Conservation (phyloP, 2,797 vertebrate species). For the Falco concolor region DNA sequence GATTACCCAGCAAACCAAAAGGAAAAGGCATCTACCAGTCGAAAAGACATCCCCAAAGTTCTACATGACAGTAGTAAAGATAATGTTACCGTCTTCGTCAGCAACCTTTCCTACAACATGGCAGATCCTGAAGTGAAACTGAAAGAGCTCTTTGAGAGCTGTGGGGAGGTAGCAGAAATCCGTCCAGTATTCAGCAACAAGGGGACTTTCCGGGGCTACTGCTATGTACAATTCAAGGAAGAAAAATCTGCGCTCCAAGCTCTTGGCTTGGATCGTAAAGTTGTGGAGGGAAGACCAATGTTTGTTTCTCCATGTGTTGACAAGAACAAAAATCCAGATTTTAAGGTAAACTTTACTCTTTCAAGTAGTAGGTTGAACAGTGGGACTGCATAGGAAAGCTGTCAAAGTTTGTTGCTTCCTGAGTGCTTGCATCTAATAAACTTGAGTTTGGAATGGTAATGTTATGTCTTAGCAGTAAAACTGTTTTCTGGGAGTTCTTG, state of each 20-base stretch:
- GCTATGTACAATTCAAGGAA: slow-evolving; percentile 89
- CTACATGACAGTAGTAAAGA: slow-evolving; percentile 84
- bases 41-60: slow-evolving; percentile 71
- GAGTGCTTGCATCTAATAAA: background rate
- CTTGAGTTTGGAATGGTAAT: background rate
- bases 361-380: background rate
- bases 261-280: slow-evolving; percentile 83
- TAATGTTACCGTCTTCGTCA: slow-evolving; percentile 87
- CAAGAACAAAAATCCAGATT: slow-evolving; percentile 94
- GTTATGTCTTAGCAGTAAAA: background rate
- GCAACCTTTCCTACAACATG: slow-evolving; percentile 89
- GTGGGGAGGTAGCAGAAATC: slow-evolving; percentile 83
- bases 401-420: background rate
- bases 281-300: slow-evolving; percentile 89
- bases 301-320: slow-evolving; percentile 95
- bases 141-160: slow-evolving; percentile 81
- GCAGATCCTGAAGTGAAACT: slow-evolving; percentile 83
- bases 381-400: background rate
- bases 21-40: slow-evolving; percentile 63
- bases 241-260: slow-evolving; percentile 78
- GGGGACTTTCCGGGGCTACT: slow-evolving; percentile 89
- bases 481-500: background rate
- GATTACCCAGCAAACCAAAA: slow-evolving; percentile 60
- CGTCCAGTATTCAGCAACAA: slow-evolving; percentile 83
- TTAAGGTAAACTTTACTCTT: slow-evolving; percentile 80